Percentiles rank a stretch among this genome's conserved stretches.
Conservation (phyloP, 2,888 invertebrate genomes). For the Tineola bisselliella region DNA sequence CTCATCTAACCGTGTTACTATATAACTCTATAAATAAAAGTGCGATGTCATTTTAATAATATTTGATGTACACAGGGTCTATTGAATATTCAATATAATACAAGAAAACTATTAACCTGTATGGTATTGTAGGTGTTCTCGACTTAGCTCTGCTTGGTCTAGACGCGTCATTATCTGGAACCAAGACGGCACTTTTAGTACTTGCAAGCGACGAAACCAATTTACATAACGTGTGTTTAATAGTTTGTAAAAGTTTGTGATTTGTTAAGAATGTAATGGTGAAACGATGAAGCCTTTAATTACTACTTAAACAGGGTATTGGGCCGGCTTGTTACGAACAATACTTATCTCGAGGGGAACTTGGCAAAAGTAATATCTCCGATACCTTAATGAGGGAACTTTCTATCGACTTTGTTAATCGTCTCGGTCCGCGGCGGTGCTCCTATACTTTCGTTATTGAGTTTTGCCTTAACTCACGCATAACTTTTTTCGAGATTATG, state of each 20-base stretch:
- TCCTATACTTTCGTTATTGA: constrained; percentile 19
- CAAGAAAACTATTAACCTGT: constrained; percentile 50
- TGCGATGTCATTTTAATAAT: neutral
- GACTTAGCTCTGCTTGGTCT: constrained; percentile 67
- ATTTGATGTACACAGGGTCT: neutral
- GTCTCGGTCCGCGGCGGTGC: constrained; percentile 42
- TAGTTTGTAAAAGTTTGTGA: constrained; percentile 7
- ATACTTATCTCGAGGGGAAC: constrained; percentile 59
- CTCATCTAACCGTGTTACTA: constrained; percentile 3
- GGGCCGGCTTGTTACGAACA: constrained; percentile 57
- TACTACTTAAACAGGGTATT: constrained; percentile 60
- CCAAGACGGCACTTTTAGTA: constrained; percentile 34
- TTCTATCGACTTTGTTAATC: constrained; percentile 63
- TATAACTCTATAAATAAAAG: constrained; percentile 20
- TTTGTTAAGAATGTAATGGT: constrained; percentile 11
- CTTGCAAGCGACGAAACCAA: neutral
- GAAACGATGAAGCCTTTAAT: constrained; percentile 33
- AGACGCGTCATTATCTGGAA: constrained; percentile 62
- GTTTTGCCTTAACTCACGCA: constrained; percentile 10
- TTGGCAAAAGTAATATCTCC: constrained; percentile 61
- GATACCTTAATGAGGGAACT: constrained; percentile 67
- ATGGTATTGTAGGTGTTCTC: constrained; percentile 63
- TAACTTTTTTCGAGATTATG: constrained; percentile 12
- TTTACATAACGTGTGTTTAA: neutral
- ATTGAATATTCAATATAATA: neutral